Evolutionary conservation across 1,140 invertebrate genomes (phyloP), one percentile per base, ranked within the genome.

Genomic region (Oncopodura yosiiana): DNA sequence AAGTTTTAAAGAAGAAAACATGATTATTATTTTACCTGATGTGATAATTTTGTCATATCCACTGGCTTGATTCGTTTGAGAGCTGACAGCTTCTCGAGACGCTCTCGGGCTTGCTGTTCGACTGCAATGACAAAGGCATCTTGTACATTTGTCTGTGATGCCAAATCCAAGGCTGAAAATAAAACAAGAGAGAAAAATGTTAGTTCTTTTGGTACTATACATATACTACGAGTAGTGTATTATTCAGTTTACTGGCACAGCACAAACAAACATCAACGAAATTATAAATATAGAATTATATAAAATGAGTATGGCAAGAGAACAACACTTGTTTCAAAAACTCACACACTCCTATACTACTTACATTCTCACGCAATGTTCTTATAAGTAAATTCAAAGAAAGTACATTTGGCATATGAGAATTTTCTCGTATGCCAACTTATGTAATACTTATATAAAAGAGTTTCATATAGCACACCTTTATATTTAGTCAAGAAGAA

Each of bases 71-170:
- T 87, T 61, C 84, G 81, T 72, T 89, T 88, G 71, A 92, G 81
- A 54, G 87, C 85, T 42, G 89, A 87, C 62, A 94, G 78, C 65
- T 84, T 79, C 75, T 94, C 86, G 68, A 96, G 76, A 66, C 89
- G 79, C 74, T 94, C 87, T 65, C 86, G 75, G 58, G 83, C 87
- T 75, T 87, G 74, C 76, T 93, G 87, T 76, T 95, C 92, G 65
- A 95, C 89, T 45, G 91, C 91, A 71, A 96, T 94, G 73, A 94
- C 87, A 78, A 94, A 96, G 49, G 91, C 91, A 84, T 95, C 90
- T 72, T 92, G 87, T 63, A 96, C 86, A 69, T 87, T 86, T 59
- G 72, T 74, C 73, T 86, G 85, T 62, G 82, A 78, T 27, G 83
- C 82, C 70, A 88, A 77, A 71, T 92, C 88, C 74, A 87, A 80